Base-by-base conservation (phyloP, 2,113 vertebrate genomes). In the Tamias sibiricus region DNA sequence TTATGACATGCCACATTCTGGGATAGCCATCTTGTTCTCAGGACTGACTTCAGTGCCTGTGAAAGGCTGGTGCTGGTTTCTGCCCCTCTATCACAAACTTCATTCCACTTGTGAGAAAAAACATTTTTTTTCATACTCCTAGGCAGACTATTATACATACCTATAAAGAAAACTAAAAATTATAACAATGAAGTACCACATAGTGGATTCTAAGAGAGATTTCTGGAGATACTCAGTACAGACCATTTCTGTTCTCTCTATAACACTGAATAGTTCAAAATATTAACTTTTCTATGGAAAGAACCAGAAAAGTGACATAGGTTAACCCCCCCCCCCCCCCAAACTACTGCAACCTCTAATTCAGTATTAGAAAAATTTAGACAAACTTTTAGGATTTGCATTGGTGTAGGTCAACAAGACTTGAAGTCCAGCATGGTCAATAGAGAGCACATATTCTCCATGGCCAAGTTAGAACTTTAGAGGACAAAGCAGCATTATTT, bases 141-240 rank as follows among this genome's bases (percentile, higher is more conserved):
- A 40, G 64, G 47, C 1, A 62, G 30, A 0, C 37, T 64, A 22
- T 44, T 59, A 8, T 26, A 30, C 13, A 19, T n/a, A 1, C 44
- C n/a, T 69, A 24, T 20, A 16, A 72, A 76, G 37, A 94, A 59
- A 2, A 6, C 11, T 37, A 30, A 90, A 1, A 68, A 52, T 52
- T 7, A 37, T 12, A 5, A 1, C 37, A 68, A 82, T 17, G 20
- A 79, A n/a, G 42, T 71, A 68, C 8, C 12, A 19, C 8, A 1
- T 2, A 17, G 6, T 59, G 42, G 32, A 32, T 37, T 66, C 8
- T 16, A 47, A 16, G 6, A 4, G 54, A 8, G 40, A 49, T 71
- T 77, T 8, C 4, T 59, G 1, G 26, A 10, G 10, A 0, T 35
- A 1, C 2, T 6, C 17, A 62, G 6, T 20, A 44, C 2, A 68